These are phyloP conservation scores for Epizoanthus illoricatus DNA, from an alignment of 92 coral and sea anemone genomes.

Conservation along the genomic window DNA sequence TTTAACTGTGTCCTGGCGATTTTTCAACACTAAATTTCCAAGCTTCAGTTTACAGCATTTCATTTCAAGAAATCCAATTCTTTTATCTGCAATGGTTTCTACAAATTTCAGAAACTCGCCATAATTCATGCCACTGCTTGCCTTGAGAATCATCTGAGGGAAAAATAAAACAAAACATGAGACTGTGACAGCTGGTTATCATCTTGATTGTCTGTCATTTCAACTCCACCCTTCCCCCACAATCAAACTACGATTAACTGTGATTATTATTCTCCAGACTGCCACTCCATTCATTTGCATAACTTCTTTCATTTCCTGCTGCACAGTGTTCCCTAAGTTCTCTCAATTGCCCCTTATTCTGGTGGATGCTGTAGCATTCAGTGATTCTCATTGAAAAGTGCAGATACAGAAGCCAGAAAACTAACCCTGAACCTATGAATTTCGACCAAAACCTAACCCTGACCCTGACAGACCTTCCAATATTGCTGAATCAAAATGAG, in stretches of 20 bases:
- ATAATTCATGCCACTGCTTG: conserved; percentile 88
- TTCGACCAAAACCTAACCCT: too few relatives aligned
- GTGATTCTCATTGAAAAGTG: too few relatives aligned
- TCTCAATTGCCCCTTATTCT: too few relatives aligned
- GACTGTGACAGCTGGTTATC: not conserved
- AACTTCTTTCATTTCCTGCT: too few relatives aligned
- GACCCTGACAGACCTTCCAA: too few relatives aligned
- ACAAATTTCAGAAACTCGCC: conserved; percentile 71
- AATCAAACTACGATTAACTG: conserved; percentile 14
- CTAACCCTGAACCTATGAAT: too few relatives aligned
- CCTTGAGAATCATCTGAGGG: conserved; percentile 73
- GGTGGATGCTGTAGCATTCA: too few relatives aligned
- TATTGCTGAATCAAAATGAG: too few relatives aligned
- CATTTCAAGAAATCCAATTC: conserved; percentile 51
- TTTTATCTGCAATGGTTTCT: conserved; percentile 55
- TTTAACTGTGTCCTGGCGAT: not conserved
- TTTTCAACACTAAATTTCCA: not conserved
- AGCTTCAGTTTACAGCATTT: not conserved
- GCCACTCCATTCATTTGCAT: too few relatives aligned
- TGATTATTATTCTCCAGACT: too few relatives aligned
- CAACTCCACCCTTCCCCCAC: conserved; percentile 49
- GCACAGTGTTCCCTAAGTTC: too few relatives aligned
- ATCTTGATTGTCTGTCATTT: conserved; percentile 35
- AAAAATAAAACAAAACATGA: not conserved
- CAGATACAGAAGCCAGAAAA: too few relatives aligned